Evolutionary conservation across 2,888 invertebrate species (phyloP).

Genomic region (Drymonia ruficornis): DNA sequence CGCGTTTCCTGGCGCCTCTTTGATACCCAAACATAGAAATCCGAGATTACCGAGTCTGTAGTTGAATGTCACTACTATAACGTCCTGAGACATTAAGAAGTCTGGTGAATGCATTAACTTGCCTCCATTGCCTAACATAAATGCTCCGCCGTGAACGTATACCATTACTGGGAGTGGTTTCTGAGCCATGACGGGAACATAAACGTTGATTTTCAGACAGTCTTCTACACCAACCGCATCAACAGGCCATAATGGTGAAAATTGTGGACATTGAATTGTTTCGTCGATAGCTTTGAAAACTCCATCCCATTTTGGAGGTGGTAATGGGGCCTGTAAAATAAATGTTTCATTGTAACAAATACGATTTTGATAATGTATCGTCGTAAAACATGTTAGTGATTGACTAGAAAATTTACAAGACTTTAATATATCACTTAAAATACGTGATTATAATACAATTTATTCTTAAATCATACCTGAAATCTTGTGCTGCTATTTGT

Average conservation of each 20-base stretch:
- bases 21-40: constrained; percentile 67
- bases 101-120: constrained; percentile 61
- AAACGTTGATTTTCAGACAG: constrained; percentile 66
- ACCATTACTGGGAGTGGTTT: constrained; percentile 65
- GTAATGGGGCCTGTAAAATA: constrained; percentile 60
- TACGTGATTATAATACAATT: not conserved
- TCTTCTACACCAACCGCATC: constrained; percentile 58
- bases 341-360: not conserved
- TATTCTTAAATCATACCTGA: constrained; percentile 15
- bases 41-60: constrained; percentile 73
- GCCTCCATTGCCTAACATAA: constrained; percentile 62
- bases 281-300: constrained; percentile 61
- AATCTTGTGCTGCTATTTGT: constrained; percentile 29
- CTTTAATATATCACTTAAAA: not conserved
- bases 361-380: not conserved
- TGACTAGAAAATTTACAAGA: not conserved
- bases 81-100: constrained; percentile 61
- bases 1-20: constrained; percentile 74
- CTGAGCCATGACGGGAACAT: constrained; percentile 49
- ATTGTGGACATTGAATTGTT: constrained; percentile 40
- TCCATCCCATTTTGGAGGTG: constrained; percentile 65
- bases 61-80: constrained; percentile 65
- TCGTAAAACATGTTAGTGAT: not conserved
- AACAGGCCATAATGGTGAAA: constrained; percentile 20
- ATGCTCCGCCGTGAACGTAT: constrained; percentile 72